These are phyloP conservation scores for Psilopogon haemacephalus DNA, from an alignment of 2,113 vertebrate genomes.

Conservation along the genomic window DNA sequence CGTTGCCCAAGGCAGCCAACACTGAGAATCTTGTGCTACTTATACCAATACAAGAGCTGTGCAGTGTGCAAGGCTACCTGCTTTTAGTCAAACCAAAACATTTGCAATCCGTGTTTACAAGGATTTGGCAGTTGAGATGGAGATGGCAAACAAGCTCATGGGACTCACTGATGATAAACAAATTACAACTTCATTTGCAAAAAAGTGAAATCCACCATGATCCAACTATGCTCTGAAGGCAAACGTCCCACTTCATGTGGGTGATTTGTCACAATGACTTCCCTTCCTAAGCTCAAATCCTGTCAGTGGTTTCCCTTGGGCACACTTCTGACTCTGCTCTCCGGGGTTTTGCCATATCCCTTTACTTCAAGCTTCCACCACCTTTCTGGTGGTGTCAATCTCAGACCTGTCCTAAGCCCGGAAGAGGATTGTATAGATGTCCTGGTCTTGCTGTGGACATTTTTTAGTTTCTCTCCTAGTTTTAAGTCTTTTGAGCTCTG, in stretches of 20 bases:
- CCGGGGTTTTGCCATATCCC: not conserved
- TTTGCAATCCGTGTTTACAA: not conserved
- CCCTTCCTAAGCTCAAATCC: not conserved
- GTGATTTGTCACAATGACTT: not conserved
- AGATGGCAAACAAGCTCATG: no score
- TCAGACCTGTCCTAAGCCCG: not conserved
- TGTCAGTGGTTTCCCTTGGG: not conserved
- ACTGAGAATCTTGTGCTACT: not conserved
- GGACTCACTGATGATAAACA: no score
- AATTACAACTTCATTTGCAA: not conserved
- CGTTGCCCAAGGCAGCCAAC: not conserved
- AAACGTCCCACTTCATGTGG: accelerated
- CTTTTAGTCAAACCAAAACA: not conserved
- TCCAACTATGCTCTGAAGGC: not conserved
- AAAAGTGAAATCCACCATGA: not conserved
- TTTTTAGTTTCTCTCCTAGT: not conserved
- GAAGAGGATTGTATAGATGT: not conserved
- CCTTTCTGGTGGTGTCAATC: constrained; percentile 7
- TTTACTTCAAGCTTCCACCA: not conserved
- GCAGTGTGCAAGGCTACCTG: not conserved
- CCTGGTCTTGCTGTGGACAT: not conserved
- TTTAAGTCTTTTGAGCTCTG: not conserved
- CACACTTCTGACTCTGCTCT: not conserved
- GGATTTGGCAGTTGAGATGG: no score
- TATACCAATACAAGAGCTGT: not conserved